Conservation (phyloP, 1,140 invertebrate genomes). For the Drosophila lacertosa region DNA sequence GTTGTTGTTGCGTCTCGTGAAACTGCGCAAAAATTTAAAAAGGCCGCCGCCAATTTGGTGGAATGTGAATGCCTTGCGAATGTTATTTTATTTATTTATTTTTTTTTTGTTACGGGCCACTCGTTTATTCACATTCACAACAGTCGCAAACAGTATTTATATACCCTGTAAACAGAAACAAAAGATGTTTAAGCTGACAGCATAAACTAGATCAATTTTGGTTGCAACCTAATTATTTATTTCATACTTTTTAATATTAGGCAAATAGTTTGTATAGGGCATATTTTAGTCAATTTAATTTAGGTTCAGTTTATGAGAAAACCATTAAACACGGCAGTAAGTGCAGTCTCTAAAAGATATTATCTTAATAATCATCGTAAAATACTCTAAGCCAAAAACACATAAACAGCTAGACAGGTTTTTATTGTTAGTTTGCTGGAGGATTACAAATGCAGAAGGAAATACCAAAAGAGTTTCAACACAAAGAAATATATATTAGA, state of each 20-base stretch:
- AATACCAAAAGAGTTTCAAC: neutral
- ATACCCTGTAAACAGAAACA: neutral
- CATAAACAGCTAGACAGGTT: neutral
- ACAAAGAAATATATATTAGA: too few species aligned
- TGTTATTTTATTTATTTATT: constrained; percentile 16
- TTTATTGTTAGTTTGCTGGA: neutral
- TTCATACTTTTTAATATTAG: neutral
- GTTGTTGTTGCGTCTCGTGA: constrained; percentile 21
- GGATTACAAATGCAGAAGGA: constrained; percentile 1
- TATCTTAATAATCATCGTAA: constrained; percentile 3
- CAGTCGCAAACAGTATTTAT: neutral
- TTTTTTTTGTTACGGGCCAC: neutral
- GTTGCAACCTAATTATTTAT: neutral
- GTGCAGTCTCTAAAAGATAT: constrained; percentile 9
- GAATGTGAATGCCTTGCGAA: constrained; percentile 46
- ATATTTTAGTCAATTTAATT: neutral
- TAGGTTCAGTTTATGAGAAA: neutral
- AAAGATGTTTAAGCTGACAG: neutral
- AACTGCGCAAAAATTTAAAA: constrained; percentile 46
- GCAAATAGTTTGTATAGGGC: neutral
- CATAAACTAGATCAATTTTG: neutral
- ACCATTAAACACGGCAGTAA: constrained; percentile 1
- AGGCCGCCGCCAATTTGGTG: constrained; percentile 47
- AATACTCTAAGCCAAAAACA: neutral
- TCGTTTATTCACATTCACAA: neutral